Percentiles rank a stretch among this genome's conserved stretches.
Conservation (phyloP, 2,113 vertebrate genomes). For the Trichomycterus rosablanca region DNA sequence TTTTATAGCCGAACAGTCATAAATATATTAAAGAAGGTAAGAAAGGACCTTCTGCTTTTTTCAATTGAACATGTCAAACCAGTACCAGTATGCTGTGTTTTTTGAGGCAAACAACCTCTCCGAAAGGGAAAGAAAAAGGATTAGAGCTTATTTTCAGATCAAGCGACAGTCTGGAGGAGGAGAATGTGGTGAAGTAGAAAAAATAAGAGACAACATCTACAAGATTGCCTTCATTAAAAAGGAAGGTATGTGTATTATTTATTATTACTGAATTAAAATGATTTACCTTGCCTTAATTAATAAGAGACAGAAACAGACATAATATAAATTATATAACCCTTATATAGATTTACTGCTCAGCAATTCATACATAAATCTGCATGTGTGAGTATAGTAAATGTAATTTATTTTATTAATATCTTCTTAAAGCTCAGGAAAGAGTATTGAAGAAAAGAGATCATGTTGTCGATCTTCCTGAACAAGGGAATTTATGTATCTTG, state of each 20-base stretch:
- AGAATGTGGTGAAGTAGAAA: slow-evolving; percentile 48
- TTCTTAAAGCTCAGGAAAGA: slow-evolving; percentile 48
- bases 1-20: too few species aligned
- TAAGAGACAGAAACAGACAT: too few species aligned
- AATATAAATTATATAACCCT: neutral
- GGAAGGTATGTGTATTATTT: slow-evolving; percentile 50
- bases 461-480: slow-evolving; percentile 14
- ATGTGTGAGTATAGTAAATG: too few species aligned
- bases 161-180: slow-evolving; percentile 54
- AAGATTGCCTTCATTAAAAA: slow-evolving; percentile 46
- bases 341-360: neutral
- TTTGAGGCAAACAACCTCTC: slow-evolving; percentile 49
- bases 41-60: too few species aligned
- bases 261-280: too few species aligned
- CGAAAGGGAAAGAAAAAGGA: slow-evolving; percentile 31
- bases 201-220: slow-evolving; percentile 30
- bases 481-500: slow-evolving; percentile 4
- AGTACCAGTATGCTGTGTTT: too few species aligned
- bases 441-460: slow-evolving; percentile 49
- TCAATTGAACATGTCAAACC: too few species aligned
- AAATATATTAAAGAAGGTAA: too few species aligned
- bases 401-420: too few species aligned
- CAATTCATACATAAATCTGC: neutral
- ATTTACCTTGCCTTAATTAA: too few species aligned
- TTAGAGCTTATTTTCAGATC: slow-evolving; percentile 50